Conservation (phyloP, 2,797 vertebrate genomes). For the Hypotaenidia philippensis region DNA sequence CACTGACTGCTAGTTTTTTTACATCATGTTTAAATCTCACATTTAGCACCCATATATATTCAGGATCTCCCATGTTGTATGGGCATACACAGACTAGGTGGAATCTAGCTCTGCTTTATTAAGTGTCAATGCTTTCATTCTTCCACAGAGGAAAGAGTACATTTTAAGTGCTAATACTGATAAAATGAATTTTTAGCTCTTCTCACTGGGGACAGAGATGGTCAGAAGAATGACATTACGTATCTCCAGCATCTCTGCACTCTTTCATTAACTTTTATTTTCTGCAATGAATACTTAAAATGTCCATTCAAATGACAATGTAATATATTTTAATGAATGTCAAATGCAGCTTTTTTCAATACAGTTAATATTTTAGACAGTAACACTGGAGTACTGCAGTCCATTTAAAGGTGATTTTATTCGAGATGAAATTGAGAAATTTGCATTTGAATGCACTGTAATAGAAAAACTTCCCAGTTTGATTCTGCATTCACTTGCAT, state of each 20-base stretch:
- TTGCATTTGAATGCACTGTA: slow-evolving; percentile 19
- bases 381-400: not conserved
- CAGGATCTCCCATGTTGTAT: not conserved
- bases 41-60: no score
- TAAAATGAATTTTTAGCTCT: not conserved
- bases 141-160: not conserved
- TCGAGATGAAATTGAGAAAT: not conserved
- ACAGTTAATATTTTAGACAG: not conserved
- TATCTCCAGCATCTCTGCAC: not conserved
- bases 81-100: not conserved
- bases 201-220: not conserved
- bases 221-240: not conserved
- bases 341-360: not conserved
- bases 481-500: not conserved
- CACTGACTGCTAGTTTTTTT: no score
- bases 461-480: not conserved
- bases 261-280: slow-evolving; percentile 36
- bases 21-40: no score
- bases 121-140: not conserved
- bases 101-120: not conserved
- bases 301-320: not conserved
- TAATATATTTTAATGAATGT: slow-evolving; percentile 37
- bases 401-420: slow-evolving; percentile 10
- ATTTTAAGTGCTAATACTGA: not conserved
- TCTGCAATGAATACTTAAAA: not conserved